phyloP scores from a whole-genome alignment of 1,140 invertebrate species.

The Ptiloglossa arizonensis region DNA sequence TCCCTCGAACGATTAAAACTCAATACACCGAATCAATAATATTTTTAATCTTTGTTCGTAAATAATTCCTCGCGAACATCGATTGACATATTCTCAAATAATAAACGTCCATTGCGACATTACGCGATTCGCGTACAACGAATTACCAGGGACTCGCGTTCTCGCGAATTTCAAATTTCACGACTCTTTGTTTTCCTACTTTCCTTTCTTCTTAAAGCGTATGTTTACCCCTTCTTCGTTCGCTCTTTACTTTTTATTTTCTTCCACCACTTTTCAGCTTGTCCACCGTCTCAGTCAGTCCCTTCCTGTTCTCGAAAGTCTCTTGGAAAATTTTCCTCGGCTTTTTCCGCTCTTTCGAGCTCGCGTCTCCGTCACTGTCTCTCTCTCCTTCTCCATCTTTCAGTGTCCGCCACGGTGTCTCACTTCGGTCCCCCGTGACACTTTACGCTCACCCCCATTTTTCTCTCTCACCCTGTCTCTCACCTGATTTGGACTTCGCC shows the following conservation, averaged over 20 bases:
- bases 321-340: conserved; percentile 1
- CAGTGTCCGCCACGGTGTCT: not conserved
- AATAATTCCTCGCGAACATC: too few species aligned
- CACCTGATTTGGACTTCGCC: conserved; percentile 11
- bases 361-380: not conserved
- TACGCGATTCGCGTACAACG: too few species aligned
- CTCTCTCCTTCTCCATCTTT: not conserved
- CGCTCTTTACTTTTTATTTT: not conserved
- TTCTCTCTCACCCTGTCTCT: not conserved
- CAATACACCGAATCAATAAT: too few species aligned
- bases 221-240: not conserved
- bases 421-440: not conserved
- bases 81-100: too few species aligned
- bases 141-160: too few species aligned
- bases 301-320: not conserved
- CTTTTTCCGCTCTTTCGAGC: not conserved
- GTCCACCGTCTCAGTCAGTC: not conserved
- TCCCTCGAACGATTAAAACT: too few species aligned
- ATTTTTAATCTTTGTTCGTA: too few species aligned
- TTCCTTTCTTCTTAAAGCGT: not conserved
- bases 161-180: too few species aligned
- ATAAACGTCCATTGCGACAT: too few species aligned
- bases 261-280: not conserved
- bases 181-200: not conserved
- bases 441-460: not conserved